Evolutionary conservation across 2,797 vertebrate species (phyloP), one percentile per base, ranked within the genome.

Genomic region (Sphaeramia orbicularis): DNA sequence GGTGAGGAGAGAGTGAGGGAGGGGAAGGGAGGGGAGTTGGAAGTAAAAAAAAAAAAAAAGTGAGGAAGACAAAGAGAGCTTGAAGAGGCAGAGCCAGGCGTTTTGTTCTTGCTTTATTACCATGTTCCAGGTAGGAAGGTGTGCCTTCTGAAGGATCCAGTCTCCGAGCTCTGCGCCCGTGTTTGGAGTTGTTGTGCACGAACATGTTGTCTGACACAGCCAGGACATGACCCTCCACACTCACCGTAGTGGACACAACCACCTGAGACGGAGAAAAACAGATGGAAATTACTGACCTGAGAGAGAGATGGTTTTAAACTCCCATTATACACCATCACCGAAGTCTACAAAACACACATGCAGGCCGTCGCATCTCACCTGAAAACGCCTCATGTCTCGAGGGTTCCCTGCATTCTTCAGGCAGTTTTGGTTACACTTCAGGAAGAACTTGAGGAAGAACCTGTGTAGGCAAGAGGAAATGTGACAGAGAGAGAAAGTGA

Each of bases 381-480:
- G 97, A 94, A 98, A 98, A 91, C 97, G 95, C 80, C 97, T 95
- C 97, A 98, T 98, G 89, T 98, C 97, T 87, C 97, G 94, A 82
- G 97, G 97, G 89, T 98, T 98, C 92, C 97, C 97, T 67, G 97
- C 97, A 91, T 98, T 98, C 94, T 98, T 98, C 94, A 98, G 93
- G 94, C 97, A 98, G 93, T 98, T 98, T 92, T 98, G 97, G 94
- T 98, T 98, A 90, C 97, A 98, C 93, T 98, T 98, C 89, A 98
- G 94, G 92, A 98, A 98, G 92, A 97, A 98, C 92, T 98, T 98
- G 92, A 98, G 94, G 93, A 98, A 98, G 94, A 98, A 98, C 91
- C 97, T 98, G 91, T 41, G 84, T 80, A 45, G 81, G 71, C 30
- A n/a, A 80, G 40, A 84, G 10, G 6, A 55, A 32, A 13, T 42